These are phyloP conservation scores for Laothoe populi DNA, from an alignment of 2,888 invertebrate genomes.

Conservation along the genomic window DNA sequence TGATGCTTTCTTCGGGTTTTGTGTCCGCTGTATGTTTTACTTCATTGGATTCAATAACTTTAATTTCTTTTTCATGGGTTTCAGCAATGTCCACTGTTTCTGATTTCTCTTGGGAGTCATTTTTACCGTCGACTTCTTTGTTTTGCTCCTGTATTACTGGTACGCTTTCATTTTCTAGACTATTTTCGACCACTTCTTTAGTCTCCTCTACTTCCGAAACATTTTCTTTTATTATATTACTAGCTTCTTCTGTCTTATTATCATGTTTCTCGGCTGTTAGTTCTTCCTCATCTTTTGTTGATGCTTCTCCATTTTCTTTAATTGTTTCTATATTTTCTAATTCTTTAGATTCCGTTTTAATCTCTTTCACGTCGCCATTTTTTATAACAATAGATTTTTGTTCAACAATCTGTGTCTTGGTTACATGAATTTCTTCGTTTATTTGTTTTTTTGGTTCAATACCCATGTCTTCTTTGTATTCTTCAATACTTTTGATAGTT, in stretches of 20 bases:
- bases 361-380: conserved; percentile 25
- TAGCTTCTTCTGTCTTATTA: neutral
- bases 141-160: neutral
- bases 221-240: neutral
- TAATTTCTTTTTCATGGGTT: conserved; percentile 10
- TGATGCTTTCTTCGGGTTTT: neutral
- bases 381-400: conserved; percentile 31
- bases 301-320: neutral
- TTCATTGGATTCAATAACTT: conserved; percentile 17
- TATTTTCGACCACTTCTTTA: neutral
- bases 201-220: neutral
- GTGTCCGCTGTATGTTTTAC: neutral
- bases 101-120: neutral
- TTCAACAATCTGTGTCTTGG: conserved; percentile 32
- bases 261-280: neutral
- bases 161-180: neutral
- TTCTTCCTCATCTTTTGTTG: neutral
- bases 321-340: neutral
- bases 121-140: neutral
- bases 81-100: conserved; percentile 16
- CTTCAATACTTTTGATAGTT: conserved; percentile 75
- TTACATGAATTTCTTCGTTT: conserved; percentile 31
- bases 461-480: conserved; percentile 75
- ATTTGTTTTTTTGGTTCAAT: conserved; percentile 52
- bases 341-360: conserved; percentile 9